A percentile compares a stretch with the other conserved stretches of the same genome.
These are phyloP conservation scores for Osmerus eperlanus DNA, from an alignment of 2,113 vertebrate species.

Conservation along the genomic window DNA sequence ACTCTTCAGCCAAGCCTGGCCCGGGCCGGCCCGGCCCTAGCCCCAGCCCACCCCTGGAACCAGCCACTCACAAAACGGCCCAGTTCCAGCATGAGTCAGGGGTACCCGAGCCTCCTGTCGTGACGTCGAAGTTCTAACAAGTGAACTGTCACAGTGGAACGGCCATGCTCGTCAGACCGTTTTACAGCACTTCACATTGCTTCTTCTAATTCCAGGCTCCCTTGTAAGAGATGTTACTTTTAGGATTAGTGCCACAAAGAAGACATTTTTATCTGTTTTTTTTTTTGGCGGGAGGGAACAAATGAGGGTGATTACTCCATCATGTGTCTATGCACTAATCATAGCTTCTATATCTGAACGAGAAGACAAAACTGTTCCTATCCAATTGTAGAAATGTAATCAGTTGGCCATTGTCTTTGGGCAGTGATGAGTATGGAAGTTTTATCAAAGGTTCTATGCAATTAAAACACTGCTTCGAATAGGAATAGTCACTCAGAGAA, in stretches of 20 bases:
- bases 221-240: too few species aligned
- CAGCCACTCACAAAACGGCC: too few species aligned
- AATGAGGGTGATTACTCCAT: background rate
- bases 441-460: background rate
- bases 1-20: too few species aligned
- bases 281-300: background rate
- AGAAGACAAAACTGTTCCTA: background rate
- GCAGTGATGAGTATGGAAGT: background rate
- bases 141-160: too few species aligned
- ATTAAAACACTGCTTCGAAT: background rate
- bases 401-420: background rate
- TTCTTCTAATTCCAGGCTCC: too few species aligned
- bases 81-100: too few species aligned
- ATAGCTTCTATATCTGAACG: background rate
- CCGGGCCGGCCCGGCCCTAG: too few species aligned
- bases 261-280: background rate
- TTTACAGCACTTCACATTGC: too few species aligned
- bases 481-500: background rate
- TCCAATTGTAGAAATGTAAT: background rate
- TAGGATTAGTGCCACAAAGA: background rate
- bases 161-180: too few species aligned
- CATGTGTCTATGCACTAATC: background rate
- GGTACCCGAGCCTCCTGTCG: too few species aligned
- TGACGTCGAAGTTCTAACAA: too few species aligned
- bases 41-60: too few species aligned